Evolutionary conservation across 2,797 vertebrate species (phyloP), one percentile per base, ranked within the genome.

Genomic region (Poecile montanus): DNA sequence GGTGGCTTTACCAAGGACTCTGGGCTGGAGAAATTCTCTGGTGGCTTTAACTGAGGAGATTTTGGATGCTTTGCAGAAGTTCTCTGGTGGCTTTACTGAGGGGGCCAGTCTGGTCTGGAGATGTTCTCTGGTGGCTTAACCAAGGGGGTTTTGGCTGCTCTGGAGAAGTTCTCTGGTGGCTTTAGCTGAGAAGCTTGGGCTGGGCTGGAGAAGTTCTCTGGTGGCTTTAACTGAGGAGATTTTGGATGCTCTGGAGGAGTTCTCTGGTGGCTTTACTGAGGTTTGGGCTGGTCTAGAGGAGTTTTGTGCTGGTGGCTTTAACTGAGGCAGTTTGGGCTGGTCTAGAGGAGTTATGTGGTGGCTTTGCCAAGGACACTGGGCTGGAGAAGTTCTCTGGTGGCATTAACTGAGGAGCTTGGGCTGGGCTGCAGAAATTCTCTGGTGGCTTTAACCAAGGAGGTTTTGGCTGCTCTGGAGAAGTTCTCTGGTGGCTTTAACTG

Each of bases 391-490:
- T 65, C 16, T 65, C 6, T 65, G 62, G n/a, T n/a, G n/a, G n/a
- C n/a, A n/a, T n/a, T n/a, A n/a, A n/a, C n/a, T n/a, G n/a, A n/a
- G n/a, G n/a, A n/a, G n/a, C n/a, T n/a, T n/a, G n/a, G n/a, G n/a
- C n/a, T 44, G 40, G 0, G 0, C 42, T 36, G 3, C 12, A 30
- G 21, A 3, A 25, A 4, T 19, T 48, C 27, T 38, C 3, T 14
- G n/a, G 3, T 71, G 38, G 7, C 9, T 71, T 8, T 26, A 9
- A 11, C 36, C 13, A 11, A 29, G 21, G 36, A 32, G 36, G 7
- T 3, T n/a, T 15, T 3, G 21, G 5, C 29, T 74, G 21, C 0
- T 0, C 12, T 38, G 12, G 21, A 30, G 56, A 11, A 58, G 12
- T 19, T 58, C 42, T 22, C 2, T 16, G 32, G 22, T 34, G 25